phyloP scores from a whole-genome alignment of 2,888 invertebrate genomes.

The Protophormia terraenovae region DNA sequence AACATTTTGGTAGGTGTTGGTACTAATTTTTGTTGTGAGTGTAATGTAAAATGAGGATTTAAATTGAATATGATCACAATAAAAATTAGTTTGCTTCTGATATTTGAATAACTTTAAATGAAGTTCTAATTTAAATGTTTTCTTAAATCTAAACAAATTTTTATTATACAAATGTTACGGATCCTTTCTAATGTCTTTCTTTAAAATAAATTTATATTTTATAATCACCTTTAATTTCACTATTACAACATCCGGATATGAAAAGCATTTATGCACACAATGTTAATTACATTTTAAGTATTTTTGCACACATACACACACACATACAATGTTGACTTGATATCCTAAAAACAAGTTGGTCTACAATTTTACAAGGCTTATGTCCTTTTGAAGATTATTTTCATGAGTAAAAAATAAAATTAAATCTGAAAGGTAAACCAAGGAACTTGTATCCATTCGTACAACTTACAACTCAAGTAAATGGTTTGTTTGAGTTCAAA shows the following conservation, averaged over 20 bases:
- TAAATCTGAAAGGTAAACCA: constrained; percentile 37
- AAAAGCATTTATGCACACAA: constrained; percentile 1
- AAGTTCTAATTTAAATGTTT: no score
- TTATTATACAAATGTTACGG: neutral
- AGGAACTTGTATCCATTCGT: neutral
- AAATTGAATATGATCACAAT: no score
- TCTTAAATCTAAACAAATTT: neutral
- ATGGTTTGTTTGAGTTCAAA: neutral
- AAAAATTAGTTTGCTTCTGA: no score
- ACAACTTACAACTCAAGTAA: neutral
- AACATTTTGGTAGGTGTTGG: no score
- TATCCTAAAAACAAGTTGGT: neutral
- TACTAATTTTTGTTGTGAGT: no score
- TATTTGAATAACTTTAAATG: no score
- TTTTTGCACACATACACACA: constrained; percentile 1
- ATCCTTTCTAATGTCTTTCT: neutral
- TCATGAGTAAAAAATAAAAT: constrained; percentile 28
- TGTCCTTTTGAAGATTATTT: constrained; percentile 5
- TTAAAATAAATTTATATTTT: neutral
- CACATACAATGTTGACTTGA: neutral
- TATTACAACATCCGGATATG: constrained; percentile 32
- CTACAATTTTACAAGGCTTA: neutral
- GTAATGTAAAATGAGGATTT: no score
- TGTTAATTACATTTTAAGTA: constrained; percentile 51
- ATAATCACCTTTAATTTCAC: constrained; percentile 3